phyloP scores from a whole-genome alignment of 2,888 invertebrate species.

The Brassicogethes aeneus region DNA sequence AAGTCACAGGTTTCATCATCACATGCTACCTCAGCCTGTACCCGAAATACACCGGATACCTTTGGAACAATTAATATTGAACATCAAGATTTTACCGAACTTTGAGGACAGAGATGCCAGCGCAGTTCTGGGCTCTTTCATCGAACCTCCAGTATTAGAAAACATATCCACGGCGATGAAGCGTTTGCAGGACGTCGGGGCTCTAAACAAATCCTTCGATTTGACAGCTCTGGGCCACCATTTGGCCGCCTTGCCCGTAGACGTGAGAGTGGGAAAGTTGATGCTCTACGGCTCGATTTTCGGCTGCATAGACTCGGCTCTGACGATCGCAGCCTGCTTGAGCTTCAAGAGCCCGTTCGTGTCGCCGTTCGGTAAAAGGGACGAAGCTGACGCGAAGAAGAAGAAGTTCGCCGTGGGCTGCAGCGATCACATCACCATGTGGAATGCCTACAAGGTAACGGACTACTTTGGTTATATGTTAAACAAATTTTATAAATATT shows the following conservation, averaged over 20 bases:
- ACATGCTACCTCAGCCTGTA: slow-evolving; percentile 63
- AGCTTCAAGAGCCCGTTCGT: slow-evolving; percentile 74
- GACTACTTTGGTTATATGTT: too few relatives aligned
- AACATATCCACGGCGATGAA: slow-evolving; percentile 60
- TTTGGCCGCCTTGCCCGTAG: slow-evolving; percentile 81
- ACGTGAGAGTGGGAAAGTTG: slow-evolving; percentile 85
- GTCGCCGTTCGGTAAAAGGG: slow-evolving; percentile 62
- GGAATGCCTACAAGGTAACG: slow-evolving; percentile 73
- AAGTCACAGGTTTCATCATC: slow-evolving; percentile 55
- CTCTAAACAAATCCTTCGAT: slow-evolving; percentile 62
- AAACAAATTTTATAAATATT: slow-evolving; percentile 8
- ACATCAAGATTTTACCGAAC: slow-evolving; percentile 61
- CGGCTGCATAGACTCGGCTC: slow-evolving; percentile 82
- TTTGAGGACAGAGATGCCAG: slow-evolving; percentile 30
- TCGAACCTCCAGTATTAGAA: slow-evolving; percentile 63
- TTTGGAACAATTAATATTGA: slow-evolving; percentile 69
- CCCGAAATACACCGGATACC: slow-evolving; percentile 89
- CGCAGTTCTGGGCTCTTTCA: slow-evolving; percentile 44
- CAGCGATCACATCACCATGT: slow-evolving; percentile 83
- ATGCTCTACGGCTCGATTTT: slow-evolving; percentile 88
- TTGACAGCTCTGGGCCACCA: slow-evolving; percentile 83
- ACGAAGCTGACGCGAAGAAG: slow-evolving; percentile 62
- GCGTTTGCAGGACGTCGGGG: slow-evolving; percentile 68
- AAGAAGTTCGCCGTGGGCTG: slow-evolving; percentile 67
- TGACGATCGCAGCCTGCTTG: slow-evolving; percentile 81